Evolutionary conservation across 2,888 invertebrate genomes (phyloP), one percentile per base, ranked within the genome.

Genomic region (Hetaerina titia): DNA sequence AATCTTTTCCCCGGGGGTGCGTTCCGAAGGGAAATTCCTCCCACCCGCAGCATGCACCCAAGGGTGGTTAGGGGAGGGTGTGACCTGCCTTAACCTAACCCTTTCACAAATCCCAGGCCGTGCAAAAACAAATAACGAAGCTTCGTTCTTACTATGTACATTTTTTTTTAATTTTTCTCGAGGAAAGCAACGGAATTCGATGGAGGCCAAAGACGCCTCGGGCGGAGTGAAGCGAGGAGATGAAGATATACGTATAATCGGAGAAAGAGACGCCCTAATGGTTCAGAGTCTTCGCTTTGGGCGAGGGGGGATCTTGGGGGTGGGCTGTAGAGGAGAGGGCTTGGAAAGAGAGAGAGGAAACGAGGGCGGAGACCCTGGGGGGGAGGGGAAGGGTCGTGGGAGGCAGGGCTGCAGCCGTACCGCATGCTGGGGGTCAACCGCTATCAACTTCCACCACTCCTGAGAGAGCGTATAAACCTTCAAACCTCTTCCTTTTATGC

Each of bases 371-470:
- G 45, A 45, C 45, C 45, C 45, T 45, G 17, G 60, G 60, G 60
- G 60, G 60, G 60, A 5, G 11, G 60, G 13, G 5, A 60, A 60
- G 17, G 60, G 60, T 45, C 4, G 60, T 4, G 60, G 60, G 17
- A 60, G 60, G 11, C 81, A 81, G 60, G 60, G 17, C 11, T 11
- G 1, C 81, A 81, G 81, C 11, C 31, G 25, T 81, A 81, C 25
- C 81, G 13, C 25, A 25, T 15, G 31, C 81, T 22, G 22, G 9
- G 81, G 81, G 81, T 81, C 81, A 81, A 81, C 81, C 81, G 81
- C 81, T 31, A 81, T 81, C 81, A 81, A 81, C 81, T 81, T 31
- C 25, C 81, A 81, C 81, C 81, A 81, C 31, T 81, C 69, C 69
- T 22, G 31, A 31, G 31, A 81, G 81, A 31, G 31, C 81, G 81